phyloP scores from a whole-genome alignment of 1,140 invertebrate genomes.

The Saccostrea echinata region DNA sequence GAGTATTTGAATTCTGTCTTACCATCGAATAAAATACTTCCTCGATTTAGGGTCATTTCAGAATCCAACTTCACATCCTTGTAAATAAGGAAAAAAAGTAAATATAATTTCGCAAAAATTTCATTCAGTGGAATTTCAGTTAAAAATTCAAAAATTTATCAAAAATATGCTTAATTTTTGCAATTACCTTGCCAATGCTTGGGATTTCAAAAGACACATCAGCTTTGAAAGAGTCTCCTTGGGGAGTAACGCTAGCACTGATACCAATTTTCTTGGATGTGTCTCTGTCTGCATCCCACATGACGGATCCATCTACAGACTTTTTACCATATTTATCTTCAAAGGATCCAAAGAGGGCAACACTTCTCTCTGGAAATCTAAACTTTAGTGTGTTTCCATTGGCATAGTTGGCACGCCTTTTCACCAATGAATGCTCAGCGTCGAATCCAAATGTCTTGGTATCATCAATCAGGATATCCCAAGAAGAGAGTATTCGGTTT shows the following conservation, averaged over 20 bases:
- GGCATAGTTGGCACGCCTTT: neutral
- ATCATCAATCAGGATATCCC: constrained; percentile 46
- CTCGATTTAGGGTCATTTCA: constrained; percentile 62
- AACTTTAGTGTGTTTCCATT: constrained; percentile 46
- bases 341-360: constrained; percentile 53
- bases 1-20: constrained; percentile 75
- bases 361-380: constrained; percentile 62
- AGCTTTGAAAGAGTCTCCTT: constrained; percentile 56
- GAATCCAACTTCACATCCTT: constrained; percentile 62
- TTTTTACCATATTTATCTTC: constrained; percentile 37
- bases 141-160: constrained; percentile 72
- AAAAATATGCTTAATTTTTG: neutral
- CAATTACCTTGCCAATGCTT: constrained; percentile 66
- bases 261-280: constrained; percentile 66
- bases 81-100: constrained; percentile 72
- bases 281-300: constrained; percentile 72
- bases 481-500: neutral
- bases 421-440: neutral
- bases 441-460: constrained; percentile 44
- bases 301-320: constrained; percentile 44
- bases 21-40: constrained; percentile 63
- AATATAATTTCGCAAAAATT: neutral
- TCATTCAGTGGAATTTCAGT: constrained; percentile 67
- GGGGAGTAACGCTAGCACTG: constrained; percentile 58
- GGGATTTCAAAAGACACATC: constrained; percentile 66